Percentiles rank a stretch among this genome's conserved stretches.
These are phyloP conservation scores for Leucoma salicis DNA, from an alignment of 2,888 invertebrate species.

Conservation along the genomic window DNA sequence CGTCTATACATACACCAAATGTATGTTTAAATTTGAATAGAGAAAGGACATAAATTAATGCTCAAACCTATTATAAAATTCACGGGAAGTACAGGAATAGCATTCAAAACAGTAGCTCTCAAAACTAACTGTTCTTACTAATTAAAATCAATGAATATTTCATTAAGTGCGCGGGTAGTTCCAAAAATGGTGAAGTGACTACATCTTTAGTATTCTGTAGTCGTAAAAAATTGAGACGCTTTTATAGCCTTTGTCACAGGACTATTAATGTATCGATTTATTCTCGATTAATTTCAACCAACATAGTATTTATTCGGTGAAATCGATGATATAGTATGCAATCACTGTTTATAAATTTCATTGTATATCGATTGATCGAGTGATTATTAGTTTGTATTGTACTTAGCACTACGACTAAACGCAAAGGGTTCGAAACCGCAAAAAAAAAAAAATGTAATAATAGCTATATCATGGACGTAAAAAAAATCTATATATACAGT, in stretches of 20 bases:
- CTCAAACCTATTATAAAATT: not conserved
- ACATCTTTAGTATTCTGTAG: constrained; percentile 18
- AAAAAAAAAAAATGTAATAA: too few species aligned
- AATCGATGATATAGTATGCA: constrained; percentile 5
- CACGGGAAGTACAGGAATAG: not conserved
- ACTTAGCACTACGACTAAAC: too few species aligned
- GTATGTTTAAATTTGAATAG: too few species aligned
- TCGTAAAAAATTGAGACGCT: constrained; percentile 12
- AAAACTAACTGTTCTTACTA: constrained; percentile 3
- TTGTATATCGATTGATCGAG: too few species aligned
- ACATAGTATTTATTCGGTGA: constrained; percentile 5
- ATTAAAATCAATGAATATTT: constrained; percentile 24
- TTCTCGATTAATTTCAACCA: constrained; percentile 1
- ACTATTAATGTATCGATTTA: constrained; percentile 9
- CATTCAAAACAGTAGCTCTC: not conserved
- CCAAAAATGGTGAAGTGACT: constrained; percentile 10
- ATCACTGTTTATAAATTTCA: not conserved
- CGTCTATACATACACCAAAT: too few species aligned
- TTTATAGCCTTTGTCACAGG: constrained; percentile 18
- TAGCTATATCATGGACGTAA: too few species aligned
- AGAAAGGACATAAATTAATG: not conserved
- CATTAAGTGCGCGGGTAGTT: constrained; percentile 15
- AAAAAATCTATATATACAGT: too few species aligned
- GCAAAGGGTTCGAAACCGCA: too few species aligned
- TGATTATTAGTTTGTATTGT: too few species aligned